Evolutionary conservation across 2,888 invertebrate genomes (phyloP).

Genomic region (Mayetiola destructor): DNA sequence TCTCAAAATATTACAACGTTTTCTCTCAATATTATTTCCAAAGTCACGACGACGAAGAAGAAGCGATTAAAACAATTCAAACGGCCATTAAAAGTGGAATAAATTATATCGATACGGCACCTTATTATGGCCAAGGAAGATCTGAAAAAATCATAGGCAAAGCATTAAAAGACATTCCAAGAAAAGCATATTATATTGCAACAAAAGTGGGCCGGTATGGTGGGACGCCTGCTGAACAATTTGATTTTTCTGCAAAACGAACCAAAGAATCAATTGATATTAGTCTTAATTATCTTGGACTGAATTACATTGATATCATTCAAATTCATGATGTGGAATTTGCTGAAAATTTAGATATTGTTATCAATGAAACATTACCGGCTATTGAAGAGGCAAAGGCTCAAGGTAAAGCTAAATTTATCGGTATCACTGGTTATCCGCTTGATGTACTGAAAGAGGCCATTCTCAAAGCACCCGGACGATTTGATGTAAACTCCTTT

Average conservation of each 20-base stretch:
- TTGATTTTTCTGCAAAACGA: conserved; percentile 69
- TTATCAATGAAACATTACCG: conserved; percentile 77
- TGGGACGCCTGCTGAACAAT: conserved; percentile 47
- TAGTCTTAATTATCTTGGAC: conserved; percentile 54
- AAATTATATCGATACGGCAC: conserved; percentile 85
- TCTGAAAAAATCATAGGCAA: conserved; percentile 73
- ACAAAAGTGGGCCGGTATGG: conserved; percentile 84
- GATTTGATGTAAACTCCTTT: conserved; percentile 25
- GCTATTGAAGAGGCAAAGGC: conserved; percentile 57
- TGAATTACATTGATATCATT: conserved; percentile 77
- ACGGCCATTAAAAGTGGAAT: conserved; percentile 62
- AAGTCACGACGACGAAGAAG: conserved; percentile 39
- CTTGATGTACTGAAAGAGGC: conserved; percentile 59
- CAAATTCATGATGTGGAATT: conserved; percentile 92
- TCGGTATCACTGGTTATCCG: conserved; percentile 81
- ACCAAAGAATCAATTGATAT: conserved; percentile 59
- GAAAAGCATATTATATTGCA: conserved; percentile 72
- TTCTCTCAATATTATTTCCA: too few relatives aligned
- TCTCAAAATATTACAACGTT: too few relatives aligned
- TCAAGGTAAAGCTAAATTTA: conserved; percentile 57
- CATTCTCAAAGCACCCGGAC: conserved; percentile 43
- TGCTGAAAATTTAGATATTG: conserved; percentile 54
- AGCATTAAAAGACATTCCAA: conserved; percentile 63
- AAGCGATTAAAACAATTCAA: conserved; percentile 52
- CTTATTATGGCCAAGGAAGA: conserved; percentile 81